These are phyloP conservation scores for Tipula confusa DNA, from an alignment of 2,888 invertebrate genomes.

Conservation along the genomic window DNA sequence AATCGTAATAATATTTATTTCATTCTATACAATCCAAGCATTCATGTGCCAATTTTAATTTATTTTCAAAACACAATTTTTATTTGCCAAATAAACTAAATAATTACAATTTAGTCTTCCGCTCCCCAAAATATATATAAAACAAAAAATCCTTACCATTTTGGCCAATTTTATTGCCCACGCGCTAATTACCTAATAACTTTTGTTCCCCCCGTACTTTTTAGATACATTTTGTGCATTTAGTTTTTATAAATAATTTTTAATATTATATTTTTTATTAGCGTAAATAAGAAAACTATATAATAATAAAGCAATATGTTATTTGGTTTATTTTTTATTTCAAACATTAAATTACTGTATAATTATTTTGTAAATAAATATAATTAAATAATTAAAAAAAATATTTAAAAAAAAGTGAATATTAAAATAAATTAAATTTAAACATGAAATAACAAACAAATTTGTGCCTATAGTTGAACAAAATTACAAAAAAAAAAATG, in stretches of 20 bases:
- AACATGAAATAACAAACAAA: not conserved
- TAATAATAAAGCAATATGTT: not conserved
- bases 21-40: too few species aligned
- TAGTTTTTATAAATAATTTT: not conserved
- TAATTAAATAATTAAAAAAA: not conserved
- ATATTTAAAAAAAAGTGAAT: not conserved
- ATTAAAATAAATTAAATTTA: not conserved
- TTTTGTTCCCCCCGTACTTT: not conserved
- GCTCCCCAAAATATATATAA: not conserved
- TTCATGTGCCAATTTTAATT: not conserved
- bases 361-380: not conserved
- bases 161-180: not conserved
- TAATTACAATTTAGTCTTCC: not conserved
- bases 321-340: not conserved
- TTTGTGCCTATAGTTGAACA: constrained; percentile 25
- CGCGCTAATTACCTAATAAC: not conserved
- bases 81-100: not conserved
- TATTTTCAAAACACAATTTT: not conserved
- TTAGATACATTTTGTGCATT: not conserved
- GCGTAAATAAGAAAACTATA: not conserved
- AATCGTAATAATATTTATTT: too few species aligned
- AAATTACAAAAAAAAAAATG: not conserved
- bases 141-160: not conserved
- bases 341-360: not conserved
- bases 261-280: not conserved